Evolutionary conservation across 2,888 invertebrate species (phyloP), one percentile per base, ranked within the genome.

Genomic region (Peribatodes rhomboidaria): DNA sequence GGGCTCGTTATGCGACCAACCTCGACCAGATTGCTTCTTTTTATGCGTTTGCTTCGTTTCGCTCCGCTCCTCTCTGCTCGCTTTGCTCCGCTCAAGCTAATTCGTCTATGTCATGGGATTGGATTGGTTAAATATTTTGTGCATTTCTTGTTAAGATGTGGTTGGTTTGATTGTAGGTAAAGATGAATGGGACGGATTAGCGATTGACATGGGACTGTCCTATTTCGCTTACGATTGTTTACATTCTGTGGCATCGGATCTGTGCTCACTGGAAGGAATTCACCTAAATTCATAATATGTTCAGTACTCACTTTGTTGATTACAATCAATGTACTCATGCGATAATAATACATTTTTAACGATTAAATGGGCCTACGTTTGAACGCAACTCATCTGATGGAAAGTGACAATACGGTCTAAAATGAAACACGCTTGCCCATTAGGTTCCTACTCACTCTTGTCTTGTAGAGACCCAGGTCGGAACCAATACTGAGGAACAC

Each of bases 11-110:
- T 35, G 44, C 20, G 18, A 33, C 56, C 41, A 53, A 57, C 52
- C 62, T 46, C 61, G 50, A n/a, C 59, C 59, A 47, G 63, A 70
- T 70, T 66, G 68, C 47, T 9, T 47, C 60, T 65, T 67, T 70
- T 64, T 69, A 67, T 62, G 59, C 56, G 56, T 42, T 42, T 33
- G 55, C 56, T 52, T 33, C 31, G 47, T 52, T 60, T 52, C 37
- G 35, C 18, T 60, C 52, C 37, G 50, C n/a, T 56, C n/a, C 33
- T 2, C 2, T 16, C 49, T 33, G 6, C 16, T n/a, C 1, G 31
- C 31, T 49, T 4, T 8, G 16, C 33, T 49, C 33, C 33, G 50
- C 27, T 44, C 42, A 8, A 39, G 22, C 16, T 18, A 42, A 46
- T 63, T 58, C 41, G 57, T 64, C 63, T 64, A 46, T 42, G 58